phyloP scores from a whole-genome alignment of 2,888 invertebrate species.

The Lottia gigantea region DNA sequence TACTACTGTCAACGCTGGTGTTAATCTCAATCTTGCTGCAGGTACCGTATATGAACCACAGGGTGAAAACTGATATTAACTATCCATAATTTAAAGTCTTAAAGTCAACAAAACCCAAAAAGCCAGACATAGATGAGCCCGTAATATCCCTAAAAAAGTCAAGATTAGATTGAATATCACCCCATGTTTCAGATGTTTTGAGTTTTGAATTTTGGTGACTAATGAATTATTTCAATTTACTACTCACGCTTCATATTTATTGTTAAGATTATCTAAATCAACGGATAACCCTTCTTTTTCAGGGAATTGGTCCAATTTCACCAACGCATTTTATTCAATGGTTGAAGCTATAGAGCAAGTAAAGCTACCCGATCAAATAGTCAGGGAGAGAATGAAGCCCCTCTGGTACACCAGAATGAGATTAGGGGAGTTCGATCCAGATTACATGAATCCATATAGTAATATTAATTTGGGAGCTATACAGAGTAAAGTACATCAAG shows the following conservation, averaged over 20 bases:
- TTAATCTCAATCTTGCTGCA: conserved; percentile 45
- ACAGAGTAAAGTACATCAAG: conserved; percentile 37
- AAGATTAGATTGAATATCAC: too few species aligned
- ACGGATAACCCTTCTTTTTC: neutral
- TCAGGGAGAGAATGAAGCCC: conserved; percentile 28
- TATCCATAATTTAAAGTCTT: neutral
- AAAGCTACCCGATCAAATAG: conserved; percentile 4
- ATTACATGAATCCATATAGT: conserved; percentile 43
- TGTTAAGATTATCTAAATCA: too few species aligned
- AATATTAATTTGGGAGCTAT: conserved; percentile 34
- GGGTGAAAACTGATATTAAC: neutral
- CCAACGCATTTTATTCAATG: neutral
- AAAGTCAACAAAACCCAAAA: neutral
- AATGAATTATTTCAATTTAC: too few species aligned
- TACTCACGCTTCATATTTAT: too few species aligned
- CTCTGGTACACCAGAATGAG: conserved; percentile 33
- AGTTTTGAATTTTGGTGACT: too few species aligned
- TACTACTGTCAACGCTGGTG: conserved; percentile 35
- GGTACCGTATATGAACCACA: neutral
- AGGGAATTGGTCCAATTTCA: neutral
- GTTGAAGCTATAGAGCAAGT: neutral
- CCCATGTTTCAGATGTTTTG: too few species aligned
- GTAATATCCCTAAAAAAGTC: neutral
- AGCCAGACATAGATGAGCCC: neutral
- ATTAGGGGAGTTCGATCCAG: conserved; percentile 38